Evolutionary conservation across 2,797 vertebrate species (phyloP).

Genomic region (Anguilla pacifica): DNA sequence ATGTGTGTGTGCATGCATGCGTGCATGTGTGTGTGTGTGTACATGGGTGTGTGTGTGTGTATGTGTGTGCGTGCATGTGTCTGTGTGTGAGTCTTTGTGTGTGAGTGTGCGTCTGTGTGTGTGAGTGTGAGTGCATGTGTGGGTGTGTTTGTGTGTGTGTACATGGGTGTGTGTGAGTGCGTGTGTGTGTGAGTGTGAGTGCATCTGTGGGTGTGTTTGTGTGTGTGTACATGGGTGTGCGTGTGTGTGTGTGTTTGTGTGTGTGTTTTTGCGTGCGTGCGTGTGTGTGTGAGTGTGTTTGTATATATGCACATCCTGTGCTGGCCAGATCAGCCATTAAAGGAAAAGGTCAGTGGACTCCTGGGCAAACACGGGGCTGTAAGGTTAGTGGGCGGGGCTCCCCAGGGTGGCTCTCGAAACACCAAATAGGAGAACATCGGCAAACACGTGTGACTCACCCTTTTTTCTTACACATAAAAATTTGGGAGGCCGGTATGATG

Average conservation of each 20-base stretch:
- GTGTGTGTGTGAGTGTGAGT: constrained; percentile 20
- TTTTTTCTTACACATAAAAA: neutral
- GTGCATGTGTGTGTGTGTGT: neutral
- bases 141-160: too few species aligned
- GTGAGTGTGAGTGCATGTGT: constrained; percentile 38
- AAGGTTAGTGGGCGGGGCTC: constrained; percentile 1
- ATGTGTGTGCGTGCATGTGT: neutral
- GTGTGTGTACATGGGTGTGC: neutral
- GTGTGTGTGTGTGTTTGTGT: neutral
- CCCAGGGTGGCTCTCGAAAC: constrained; percentile 26
- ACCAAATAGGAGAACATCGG: constrained; percentile 46
- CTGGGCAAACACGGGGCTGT: neutral
- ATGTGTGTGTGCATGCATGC: neutral
- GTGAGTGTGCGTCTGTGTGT: too few species aligned
- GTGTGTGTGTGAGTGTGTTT: constrained; percentile 22
- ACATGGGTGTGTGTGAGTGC: too few species aligned
- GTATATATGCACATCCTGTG: constrained; percentile 39
- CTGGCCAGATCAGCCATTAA: constrained; percentile 40
- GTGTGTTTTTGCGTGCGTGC: too few species aligned
- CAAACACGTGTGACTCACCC: constrained; percentile 51
- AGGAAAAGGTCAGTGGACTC: constrained; percentile 58
- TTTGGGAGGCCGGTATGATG: too few species aligned
- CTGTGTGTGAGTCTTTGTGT: too few species aligned
- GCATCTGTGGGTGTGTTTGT: neutral
- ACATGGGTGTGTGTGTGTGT: neutral